Percentiles rank a stretch among this genome's conserved stretches.
phyloP scores from a whole-genome alignment of 2,888 invertebrate genomes.

The Lamellibrachia satsuma region DNA sequence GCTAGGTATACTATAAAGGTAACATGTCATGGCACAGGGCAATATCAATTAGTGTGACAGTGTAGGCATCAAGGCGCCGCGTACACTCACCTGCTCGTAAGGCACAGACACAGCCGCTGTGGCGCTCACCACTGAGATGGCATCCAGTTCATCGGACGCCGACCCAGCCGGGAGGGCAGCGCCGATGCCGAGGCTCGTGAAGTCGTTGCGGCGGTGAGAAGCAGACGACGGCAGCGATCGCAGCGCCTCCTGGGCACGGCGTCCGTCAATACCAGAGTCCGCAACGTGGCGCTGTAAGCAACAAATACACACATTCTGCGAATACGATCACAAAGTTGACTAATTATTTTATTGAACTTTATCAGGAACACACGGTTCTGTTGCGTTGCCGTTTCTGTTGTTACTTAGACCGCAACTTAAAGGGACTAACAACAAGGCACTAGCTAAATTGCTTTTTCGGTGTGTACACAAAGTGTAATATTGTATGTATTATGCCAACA shows the following conservation, averaged over 20 bases:
- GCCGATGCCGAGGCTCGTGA: slow-evolving; percentile 57
- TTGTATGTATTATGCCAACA: no score
- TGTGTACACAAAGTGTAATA: no score
- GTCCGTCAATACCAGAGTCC: slow-evolving; percentile 51
- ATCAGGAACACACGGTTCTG: background rate
- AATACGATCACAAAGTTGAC: background rate
- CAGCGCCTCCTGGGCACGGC: slow-evolving; percentile 54
- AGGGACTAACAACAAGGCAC: no score
- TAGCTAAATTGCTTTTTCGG: no score
- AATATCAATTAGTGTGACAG: no score
- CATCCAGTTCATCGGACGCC: slow-evolving; percentile 50
- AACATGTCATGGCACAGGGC: no score
- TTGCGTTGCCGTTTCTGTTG: background rate
- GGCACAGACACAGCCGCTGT: slow-evolving; percentile 60
- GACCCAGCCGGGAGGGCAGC: slow-evolving; percentile 28
- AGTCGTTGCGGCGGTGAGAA: slow-evolving; percentile 56
- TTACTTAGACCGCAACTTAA: no score
- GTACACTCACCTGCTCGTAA: slow-evolving; percentile 53
- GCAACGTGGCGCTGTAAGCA: slow-evolving; percentile 49
- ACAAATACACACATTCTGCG: background rate
- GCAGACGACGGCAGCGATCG: slow-evolving; percentile 51
- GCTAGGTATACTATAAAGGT: no score
- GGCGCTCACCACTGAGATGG: slow-evolving; percentile 60
- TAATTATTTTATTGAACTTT: background rate
- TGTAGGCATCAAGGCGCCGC: no score